Base-by-base conservation (phyloP, 2,888 invertebrate genomes). In the Drosophila lutescens region DNA sequence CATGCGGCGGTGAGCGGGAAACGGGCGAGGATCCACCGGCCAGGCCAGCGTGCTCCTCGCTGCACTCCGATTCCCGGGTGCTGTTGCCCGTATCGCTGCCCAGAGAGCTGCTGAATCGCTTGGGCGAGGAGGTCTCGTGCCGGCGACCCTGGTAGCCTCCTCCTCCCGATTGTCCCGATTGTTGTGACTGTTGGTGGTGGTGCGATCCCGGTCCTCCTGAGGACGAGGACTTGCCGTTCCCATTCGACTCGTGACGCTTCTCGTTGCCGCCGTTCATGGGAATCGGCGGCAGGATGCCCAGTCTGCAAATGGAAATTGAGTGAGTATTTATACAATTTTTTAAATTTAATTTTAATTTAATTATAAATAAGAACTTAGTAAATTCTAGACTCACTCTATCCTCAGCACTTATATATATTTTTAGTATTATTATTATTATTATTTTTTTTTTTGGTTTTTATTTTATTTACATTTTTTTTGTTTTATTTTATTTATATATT, bases 71-170 rank as follows among this genome's bases (percentile, higher is more conserved):
- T 89, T 96, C 95, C 47, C 95, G 93, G 80, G 95, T 94, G 83
- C 95, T 92, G 85, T 93, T 93, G 43, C 95, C 95, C 0, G 95
- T 95, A 87, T 95, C 96, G 79, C 96, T 96, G 9, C 96, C 96
- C 55, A 96, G 92, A 0, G 95, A 95, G 12, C 96, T 96, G 84
- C 96, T 96, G 77, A 95, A 94, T 80, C 89, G 92, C 91, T 91
- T 93, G 9, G 92, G 91, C 3, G 92, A 91, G 3, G 92, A 91
- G 32, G 90, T 82, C 62, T 92, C 92, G 50, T 89, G 89, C 46
- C 90, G 89, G 13, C 70, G 74, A 17, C 65, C 65, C 13, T 80
- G 46, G 12, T 79, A 82, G 9, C 50, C 72, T 4, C 26, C 26
- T 26, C 26, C 23, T 23, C 53, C 72, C 23, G 53, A 44, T 23